Percentiles rank a stretch among this genome's conserved stretches.
Evolutionary conservation across 2,797 vertebrate species (phyloP).

Genomic region (Loriculus beryllinus): DNA sequence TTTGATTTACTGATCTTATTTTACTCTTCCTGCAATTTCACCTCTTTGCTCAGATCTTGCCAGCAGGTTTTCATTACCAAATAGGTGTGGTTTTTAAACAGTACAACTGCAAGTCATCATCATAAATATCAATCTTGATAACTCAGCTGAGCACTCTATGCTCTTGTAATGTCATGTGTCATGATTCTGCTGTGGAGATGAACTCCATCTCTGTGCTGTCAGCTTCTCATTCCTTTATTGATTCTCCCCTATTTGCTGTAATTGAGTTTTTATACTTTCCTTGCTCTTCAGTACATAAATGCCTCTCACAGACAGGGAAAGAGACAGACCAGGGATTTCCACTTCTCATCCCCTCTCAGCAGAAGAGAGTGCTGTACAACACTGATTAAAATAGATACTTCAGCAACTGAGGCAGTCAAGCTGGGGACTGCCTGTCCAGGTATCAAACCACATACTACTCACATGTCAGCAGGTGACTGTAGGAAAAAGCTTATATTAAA

Average conservation of each 20-base stretch:
- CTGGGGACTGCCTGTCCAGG: neutral
- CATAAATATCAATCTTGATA: constrained; percentile 57
- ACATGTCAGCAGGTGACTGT: neutral
- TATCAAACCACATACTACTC: neutral
- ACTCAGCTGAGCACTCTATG: constrained; percentile 32
- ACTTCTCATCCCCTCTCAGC: neutral
- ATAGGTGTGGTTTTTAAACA: constrained; percentile 51
- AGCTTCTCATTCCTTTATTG: constrained; percentile 45
- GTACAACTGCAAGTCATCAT: constrained; percentile 51
- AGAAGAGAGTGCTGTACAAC: constrained; percentile 52
- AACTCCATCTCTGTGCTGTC: neutral
- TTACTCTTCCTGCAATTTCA: constrained; percentile 61
- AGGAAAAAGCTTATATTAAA: neutral
- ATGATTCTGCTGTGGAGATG: constrained; percentile 9
- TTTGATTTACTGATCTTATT: constrained; percentile 60
- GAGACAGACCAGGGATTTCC: constrained; percentile 3
- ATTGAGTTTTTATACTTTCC: constrained; percentile 52
- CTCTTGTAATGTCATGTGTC: constrained; percentile 6
- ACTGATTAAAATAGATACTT: constrained; percentile 13
- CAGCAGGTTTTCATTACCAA: constrained; percentile 65
- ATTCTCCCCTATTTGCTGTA: constrained; percentile 35
- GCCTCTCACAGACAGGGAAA: constrained; percentile 9
- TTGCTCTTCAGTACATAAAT: constrained; percentile 41
- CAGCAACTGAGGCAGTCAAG: neutral
- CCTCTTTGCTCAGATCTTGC: constrained; percentile 47